These are phyloP conservation scores for Cervus canadensis DNA, from an alignment of 2,113 vertebrate species.

Conservation along the genomic window DNA sequence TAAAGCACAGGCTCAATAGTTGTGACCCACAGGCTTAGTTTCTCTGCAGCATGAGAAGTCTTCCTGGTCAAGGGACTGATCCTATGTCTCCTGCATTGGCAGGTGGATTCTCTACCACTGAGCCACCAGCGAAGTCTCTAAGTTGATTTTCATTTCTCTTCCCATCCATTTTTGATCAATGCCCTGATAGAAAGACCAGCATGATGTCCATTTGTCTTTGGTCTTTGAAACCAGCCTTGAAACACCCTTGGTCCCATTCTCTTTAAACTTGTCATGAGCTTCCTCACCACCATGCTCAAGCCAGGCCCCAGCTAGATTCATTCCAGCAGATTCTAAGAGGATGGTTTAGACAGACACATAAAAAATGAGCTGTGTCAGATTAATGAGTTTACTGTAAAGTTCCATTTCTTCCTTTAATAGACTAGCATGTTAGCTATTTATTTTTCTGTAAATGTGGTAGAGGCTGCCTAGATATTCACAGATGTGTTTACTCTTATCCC, in stretches of 20 bases:
- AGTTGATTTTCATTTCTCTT: neutral
- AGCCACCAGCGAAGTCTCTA: neutral
- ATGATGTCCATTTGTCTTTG: neutral
- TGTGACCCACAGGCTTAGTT: neutral
- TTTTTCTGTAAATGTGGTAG: neutral
- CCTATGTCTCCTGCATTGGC: neutral
- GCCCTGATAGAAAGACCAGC: neutral
- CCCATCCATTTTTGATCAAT: neutral
- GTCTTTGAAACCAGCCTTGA: neutral
- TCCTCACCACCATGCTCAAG: rapidly evolving
- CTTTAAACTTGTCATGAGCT: neutral
- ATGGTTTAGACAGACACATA: neutral
- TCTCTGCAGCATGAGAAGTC: neutral
- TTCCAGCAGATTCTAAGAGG: neutral
- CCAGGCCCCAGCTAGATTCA: neutral
- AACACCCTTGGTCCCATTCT: neutral
- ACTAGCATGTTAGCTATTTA: neutral
- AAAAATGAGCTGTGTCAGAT: neutral
- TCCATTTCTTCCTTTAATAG: neutral
- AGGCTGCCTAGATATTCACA: neutral
- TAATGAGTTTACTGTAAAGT: neutral
- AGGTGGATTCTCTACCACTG: neutral
- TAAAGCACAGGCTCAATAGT: neutral
- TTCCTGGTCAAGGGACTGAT: neutral
- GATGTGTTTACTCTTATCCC: neutral